A percentile compares a stretch with the other conserved stretches of the same genome.
These are phyloP conservation scores for Agelastica alni DNA, from an alignment of 2,888 invertebrate genomes.

Conservation along the genomic window DNA sequence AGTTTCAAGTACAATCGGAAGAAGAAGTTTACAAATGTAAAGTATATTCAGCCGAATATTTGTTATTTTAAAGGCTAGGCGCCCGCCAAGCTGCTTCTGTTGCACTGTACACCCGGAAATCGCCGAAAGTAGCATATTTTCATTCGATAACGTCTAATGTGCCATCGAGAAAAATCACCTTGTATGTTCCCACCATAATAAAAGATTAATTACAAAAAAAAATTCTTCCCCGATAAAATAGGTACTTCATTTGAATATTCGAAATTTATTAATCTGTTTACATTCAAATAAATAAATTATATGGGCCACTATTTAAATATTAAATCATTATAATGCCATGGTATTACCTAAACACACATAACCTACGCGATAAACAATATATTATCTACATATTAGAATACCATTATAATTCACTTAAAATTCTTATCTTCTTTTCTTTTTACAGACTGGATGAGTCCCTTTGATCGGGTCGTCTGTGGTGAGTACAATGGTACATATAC, in stretches of 20 bases:
- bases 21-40: no score
- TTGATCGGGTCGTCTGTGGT: conserved; percentile 93
- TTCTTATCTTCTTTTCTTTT: conserved; percentile 51
- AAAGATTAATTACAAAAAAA: conserved; percentile 20
- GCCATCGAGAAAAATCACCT: no score
- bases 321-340: conserved; percentile 13
- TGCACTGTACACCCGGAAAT: no score
- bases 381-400: conserved; percentile 4
- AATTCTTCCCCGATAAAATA: neutral
- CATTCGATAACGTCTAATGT: no score
- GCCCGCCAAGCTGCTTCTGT: no score
- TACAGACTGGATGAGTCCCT: conserved; percentile 95
- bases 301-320: conserved; percentile 9
- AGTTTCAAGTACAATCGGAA: no score
- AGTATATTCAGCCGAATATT: no score
- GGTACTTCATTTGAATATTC: conserved; percentile 5
- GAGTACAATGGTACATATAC: conserved; percentile 84
- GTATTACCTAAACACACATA: conserved; percentile 19
- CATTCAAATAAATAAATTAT: conserved; percentile 23
- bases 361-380: conserved; percentile 11
- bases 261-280: conserved; percentile 14
- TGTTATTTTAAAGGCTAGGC: no score
- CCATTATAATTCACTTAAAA: conserved; percentile 15
- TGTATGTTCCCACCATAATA: neutral
- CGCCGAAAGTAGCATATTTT: no score